Evolutionary conservation across 2,797 vertebrate species (phyloP).

Genomic region (Myotis vivesi): DNA sequence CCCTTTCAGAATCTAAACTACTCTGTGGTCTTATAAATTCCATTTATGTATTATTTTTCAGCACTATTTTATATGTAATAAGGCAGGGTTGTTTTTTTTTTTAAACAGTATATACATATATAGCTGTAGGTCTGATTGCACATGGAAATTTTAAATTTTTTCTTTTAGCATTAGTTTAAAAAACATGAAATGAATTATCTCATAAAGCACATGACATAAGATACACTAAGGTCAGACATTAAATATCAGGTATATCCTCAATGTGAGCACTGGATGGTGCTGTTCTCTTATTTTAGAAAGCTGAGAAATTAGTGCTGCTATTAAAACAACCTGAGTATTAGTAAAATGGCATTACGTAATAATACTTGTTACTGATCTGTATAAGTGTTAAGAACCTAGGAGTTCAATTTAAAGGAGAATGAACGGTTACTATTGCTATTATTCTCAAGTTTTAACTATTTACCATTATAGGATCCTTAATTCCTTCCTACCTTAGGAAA

Average conservation of each 20-base stretch:
- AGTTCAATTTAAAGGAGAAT: background rate
- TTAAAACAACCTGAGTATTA: constrained; percentile 16
- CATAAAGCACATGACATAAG: background rate
- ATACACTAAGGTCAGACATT: background rate
- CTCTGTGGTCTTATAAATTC: background rate
- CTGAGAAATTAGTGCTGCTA: background rate
- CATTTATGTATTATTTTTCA: constrained; percentile 27
- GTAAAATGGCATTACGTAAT: background rate
- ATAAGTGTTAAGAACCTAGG: background rate
- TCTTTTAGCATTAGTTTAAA: constrained; percentile 22
- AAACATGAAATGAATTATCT: background rate
- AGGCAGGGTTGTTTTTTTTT: background rate
- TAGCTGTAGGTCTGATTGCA: background rate
- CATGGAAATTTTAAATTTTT: background rate
- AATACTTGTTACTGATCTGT: background rate
- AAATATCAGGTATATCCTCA: constrained; percentile 42
- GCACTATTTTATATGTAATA: background rate
- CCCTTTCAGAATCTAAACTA: constrained; percentile 6
- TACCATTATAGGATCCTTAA: background rate
- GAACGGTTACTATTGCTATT: background rate
- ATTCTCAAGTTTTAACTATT: background rate
- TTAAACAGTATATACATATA: background rate
- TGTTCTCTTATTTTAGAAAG: constrained; percentile 56
- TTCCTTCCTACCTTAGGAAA: constrained; percentile 6
- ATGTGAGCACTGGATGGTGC: constrained; percentile 64